Evolutionary conservation across 2,113 vertebrate genomes (phyloP).

Genomic region (Pteropus alecto): DNA sequence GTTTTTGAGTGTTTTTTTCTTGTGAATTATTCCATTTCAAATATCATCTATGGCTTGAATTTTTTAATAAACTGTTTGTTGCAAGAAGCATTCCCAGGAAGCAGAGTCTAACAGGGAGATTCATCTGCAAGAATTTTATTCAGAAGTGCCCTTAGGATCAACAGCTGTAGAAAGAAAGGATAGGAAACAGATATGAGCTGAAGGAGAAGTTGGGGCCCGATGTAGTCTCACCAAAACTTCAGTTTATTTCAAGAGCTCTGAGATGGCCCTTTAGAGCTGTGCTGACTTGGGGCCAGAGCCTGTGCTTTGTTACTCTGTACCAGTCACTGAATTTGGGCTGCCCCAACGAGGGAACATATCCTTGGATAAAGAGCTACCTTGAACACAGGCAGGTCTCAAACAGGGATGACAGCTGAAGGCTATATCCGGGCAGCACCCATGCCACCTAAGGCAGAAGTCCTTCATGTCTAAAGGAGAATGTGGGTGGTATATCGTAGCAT

Average conservation of each 20-base stretch:
- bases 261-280: not conserved
- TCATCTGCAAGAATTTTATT: not conserved
- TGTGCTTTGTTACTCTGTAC: not conserved
- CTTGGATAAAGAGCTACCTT: not conserved
- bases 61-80: not conserved
- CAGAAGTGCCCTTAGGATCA: not conserved
- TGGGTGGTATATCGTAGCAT: not conserved
- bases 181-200: rapidly evolving
- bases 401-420: not conserved
- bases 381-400: not conserved
- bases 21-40: not conserved
- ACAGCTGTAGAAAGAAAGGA: not conserved
- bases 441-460: not conserved
- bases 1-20: not conserved
- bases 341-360: not conserved
- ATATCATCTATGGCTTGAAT: not conserved
- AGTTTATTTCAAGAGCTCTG: not conserved
- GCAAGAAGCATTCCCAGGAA: not conserved
- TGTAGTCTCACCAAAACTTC: not conserved
- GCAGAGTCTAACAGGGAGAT: not conserved
- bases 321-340: not conserved
- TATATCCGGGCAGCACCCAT: not conserved
- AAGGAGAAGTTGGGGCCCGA: not conserved
- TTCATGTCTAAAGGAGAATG: not conserved
- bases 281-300: not conserved